Conservation (phyloP, 2,113 vertebrate genomes). For the Trinectes maculatus region DNA sequence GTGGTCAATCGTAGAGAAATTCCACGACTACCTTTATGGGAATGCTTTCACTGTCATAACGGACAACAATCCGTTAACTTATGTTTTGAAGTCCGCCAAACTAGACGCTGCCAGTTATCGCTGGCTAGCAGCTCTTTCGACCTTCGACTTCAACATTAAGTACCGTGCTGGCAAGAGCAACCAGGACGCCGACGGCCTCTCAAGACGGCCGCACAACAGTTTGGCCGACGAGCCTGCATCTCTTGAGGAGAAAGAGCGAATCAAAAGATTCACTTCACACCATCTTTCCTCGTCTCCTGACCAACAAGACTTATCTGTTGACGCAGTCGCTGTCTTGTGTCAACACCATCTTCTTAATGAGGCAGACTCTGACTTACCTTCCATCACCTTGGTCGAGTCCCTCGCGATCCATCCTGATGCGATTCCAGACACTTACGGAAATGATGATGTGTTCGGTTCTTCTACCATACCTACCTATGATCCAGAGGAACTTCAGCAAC, state of each 20-base stretch:
- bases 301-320: neutral
- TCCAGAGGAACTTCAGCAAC: neutral
- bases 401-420: neutral
- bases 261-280: neutral
- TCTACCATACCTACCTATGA: neutral
- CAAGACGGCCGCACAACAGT: neutral
- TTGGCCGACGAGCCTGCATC: neutral
- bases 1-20: neutral
- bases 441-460: neutral
- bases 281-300: neutral
- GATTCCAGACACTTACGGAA: neutral
- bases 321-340: neutral
- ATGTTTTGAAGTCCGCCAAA: neutral
- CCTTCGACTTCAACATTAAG: neutral
- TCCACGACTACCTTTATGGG: neutral
- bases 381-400: neutral
- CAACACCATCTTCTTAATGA: no score
- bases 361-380: neutral
- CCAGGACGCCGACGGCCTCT: neutral
- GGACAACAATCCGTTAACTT: no score
- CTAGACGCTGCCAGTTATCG: neutral
- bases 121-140: neutral
- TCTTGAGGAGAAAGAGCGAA: neutral
- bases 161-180: neutral
- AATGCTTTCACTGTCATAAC: neutral